phyloP scores from a whole-genome alignment of 2,797 vertebrate species.

The Cirrhinus mrigala region DNA sequence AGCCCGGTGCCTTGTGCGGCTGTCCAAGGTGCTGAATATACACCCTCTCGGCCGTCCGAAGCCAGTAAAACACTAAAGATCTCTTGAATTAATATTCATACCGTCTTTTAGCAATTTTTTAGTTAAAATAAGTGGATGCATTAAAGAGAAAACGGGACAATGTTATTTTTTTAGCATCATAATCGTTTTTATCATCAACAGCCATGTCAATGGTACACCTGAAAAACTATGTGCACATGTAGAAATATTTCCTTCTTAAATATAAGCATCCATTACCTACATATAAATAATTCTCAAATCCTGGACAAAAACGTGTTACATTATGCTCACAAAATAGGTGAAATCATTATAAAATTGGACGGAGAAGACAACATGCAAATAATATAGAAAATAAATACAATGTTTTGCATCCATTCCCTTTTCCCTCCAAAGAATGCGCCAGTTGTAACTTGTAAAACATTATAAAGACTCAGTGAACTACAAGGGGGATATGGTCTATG shows the following conservation, averaged over 20 bases:
- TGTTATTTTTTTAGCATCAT: constrained; percentile 78
- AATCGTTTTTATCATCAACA: constrained; percentile 98
- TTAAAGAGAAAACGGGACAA: constrained; percentile 72
- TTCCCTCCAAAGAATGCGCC: constrained; percentile 88
- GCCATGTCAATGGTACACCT: constrained; percentile 99
- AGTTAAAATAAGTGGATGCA: constrained; percentile 38
- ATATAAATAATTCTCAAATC: constrained; percentile 99
- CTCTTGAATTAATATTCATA: neutral
- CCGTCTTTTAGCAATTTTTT: neutral
- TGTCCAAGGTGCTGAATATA: constrained; percentile 77
- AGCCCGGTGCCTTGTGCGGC: constrained; percentile 44
- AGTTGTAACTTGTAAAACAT: constrained; percentile 88
- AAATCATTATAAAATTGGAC: constrained; percentile 82
- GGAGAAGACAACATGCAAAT: constrained; percentile 94
- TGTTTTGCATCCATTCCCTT: constrained; percentile 83
- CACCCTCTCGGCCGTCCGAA: neutral
- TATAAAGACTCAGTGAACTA: constrained; percentile 94
- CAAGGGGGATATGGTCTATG: constrained; percentile 90
- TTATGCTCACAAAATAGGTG: constrained; percentile 90
- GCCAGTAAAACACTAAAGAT: neutral
- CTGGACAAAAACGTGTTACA: constrained; percentile 91
- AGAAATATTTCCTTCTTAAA: constrained; percentile 99
- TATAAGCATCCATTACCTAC: constrained; percentile 99
- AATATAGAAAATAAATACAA: constrained; percentile 92
- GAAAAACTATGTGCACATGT: constrained; percentile 99